Conservation (phyloP, 2,797 vertebrate genomes). For the Enteromius thamalakanensis region DNA sequence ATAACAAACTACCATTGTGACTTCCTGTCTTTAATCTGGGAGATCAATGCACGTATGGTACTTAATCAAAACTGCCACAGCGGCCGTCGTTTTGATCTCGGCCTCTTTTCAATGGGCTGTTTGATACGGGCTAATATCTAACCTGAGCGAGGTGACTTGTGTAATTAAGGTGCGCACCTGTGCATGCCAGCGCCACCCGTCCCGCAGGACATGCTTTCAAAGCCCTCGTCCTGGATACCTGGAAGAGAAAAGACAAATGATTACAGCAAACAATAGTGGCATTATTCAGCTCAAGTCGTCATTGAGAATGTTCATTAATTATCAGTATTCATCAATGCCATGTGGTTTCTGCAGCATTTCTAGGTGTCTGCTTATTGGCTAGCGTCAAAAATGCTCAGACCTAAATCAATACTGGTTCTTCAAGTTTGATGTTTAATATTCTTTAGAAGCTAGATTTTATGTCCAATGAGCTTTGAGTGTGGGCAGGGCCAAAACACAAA, state of each 20-base stretch:
- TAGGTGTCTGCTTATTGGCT: not conserved
- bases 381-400: not conserved
- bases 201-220: conserved; percentile 59
- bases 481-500: not conserved
- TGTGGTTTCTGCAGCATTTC: not conserved
- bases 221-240: too few species aligned
- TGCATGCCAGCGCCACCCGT: conserved; percentile 64
- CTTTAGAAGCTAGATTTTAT: not conserved
- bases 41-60: conserved; percentile 63
- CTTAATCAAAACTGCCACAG: conserved; percentile 60
- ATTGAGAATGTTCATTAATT: not conserved
- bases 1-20: conserved; percentile 63
- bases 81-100: conserved; percentile 60
- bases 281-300: not conserved
- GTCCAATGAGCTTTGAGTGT: not conserved
- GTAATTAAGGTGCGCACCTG: conserved; percentile 73
- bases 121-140: conserved; percentile 65
- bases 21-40: conserved; percentile 68
- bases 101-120: conserved; percentile 61
- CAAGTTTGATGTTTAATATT: not conserved
- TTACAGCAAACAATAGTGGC: not conserved
- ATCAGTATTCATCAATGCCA: not conserved
- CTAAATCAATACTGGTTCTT: not conserved
- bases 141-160: conserved; percentile 61
- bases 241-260: not conserved